Conservation (phyloP, 1,140 invertebrate species). For the Tachypleus tridentatus region DNA sequence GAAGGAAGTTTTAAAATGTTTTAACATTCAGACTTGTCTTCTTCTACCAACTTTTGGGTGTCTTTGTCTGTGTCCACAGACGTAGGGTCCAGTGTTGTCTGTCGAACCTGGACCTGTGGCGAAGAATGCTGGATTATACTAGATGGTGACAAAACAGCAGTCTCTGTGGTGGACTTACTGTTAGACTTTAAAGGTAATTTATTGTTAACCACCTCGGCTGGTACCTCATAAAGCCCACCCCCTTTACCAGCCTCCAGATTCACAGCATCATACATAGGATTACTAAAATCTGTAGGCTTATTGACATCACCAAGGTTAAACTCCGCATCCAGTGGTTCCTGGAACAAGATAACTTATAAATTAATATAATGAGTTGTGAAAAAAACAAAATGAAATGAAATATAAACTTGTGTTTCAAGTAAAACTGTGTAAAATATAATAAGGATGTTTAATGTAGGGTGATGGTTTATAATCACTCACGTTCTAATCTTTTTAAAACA, state of each 20-base stretch:
- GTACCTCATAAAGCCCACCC: constrained; percentile 42
- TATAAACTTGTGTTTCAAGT: not conserved
- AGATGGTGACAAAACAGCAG: constrained; percentile 59
- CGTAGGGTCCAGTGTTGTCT: constrained; percentile 66
- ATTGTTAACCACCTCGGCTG: constrained; percentile 55
- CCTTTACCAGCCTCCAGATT: constrained; percentile 24
- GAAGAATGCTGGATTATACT: constrained; percentile 60
- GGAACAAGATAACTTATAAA: constrained; percentile 10
- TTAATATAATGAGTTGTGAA: not conserved
- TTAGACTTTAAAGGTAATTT: constrained; percentile 36
- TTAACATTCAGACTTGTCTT: constrained; percentile 50
- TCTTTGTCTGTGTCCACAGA: constrained; percentile 78
- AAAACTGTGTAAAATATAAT: too few species aligned
- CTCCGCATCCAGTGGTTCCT: constrained; percentile 56
- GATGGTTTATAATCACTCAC: too few species aligned
- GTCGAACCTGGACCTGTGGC: constrained; percentile 51
- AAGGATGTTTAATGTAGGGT: too few species aligned
- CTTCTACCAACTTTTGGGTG: constrained; percentile 75
- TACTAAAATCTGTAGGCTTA: constrained; percentile 80
- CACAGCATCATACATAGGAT: constrained; percentile 85
- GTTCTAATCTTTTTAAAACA: too few species aligned
- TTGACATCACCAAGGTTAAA: constrained; percentile 58
- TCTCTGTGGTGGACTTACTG: constrained; percentile 37
- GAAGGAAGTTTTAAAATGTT: too few species aligned
- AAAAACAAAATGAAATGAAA: constrained; percentile 6